phyloP scores from a whole-genome alignment of 2,888 invertebrate species.

The Elegia similella region DNA sequence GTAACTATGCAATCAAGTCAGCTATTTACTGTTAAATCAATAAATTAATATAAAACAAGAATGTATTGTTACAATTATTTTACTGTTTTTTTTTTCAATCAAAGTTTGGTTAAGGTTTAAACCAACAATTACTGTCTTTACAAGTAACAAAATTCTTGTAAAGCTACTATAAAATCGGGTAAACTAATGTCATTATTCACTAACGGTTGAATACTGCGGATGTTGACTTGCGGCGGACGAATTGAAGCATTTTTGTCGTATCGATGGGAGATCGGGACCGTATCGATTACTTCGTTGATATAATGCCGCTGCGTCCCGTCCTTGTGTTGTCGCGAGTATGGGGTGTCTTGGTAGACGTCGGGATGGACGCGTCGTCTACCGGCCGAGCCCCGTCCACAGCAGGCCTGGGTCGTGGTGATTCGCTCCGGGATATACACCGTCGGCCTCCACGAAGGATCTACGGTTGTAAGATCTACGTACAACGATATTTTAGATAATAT shows the following conservation, averaged over 20 bases:
- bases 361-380: constrained; percentile 46
- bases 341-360: constrained; percentile 16
- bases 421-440: constrained; percentile 81
- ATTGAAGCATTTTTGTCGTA: not conserved
- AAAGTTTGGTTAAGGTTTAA: no score
- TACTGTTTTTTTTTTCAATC: no score
- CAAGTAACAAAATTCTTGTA: constrained; percentile 43
- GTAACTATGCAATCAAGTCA: no score
- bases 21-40: no score
- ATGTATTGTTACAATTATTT: no score
- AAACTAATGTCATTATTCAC: constrained; percentile 28
- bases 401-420: constrained; percentile 84
- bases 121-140: no score
- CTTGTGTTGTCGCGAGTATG: constrained; percentile 8
- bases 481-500: constrained; percentile 57
- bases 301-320: not conserved
- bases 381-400: constrained; percentile 85
- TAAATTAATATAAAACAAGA: no score
- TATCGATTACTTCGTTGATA: not conserved
- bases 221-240: constrained; percentile 21
- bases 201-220: constrained; percentile 18
- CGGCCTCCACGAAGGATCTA: constrained; percentile 82
- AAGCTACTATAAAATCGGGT: constrained; percentile 39
- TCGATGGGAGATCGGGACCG: constrained; percentile 9
- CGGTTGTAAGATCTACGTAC: constrained; percentile 81